A percentile compares a stretch with the other conserved stretches of the same genome.
phyloP scores from a whole-genome alignment of 2,888 invertebrate genomes.

The Amphiduros pacificus region DNA sequence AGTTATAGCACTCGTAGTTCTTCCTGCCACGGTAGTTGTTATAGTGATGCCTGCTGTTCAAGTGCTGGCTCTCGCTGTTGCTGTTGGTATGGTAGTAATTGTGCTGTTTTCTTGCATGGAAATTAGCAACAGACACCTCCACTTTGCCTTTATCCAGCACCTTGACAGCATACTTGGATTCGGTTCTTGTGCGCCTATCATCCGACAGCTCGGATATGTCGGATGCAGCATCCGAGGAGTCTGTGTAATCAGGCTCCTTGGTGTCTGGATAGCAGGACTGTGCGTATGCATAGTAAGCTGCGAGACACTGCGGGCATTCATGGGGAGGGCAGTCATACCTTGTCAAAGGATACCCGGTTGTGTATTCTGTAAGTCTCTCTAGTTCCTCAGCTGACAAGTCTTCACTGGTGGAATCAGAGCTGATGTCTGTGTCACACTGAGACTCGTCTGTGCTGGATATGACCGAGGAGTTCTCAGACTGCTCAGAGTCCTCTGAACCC shows the following conservation, averaged over 20 bases:
- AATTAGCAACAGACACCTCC: slow-evolving; percentile 27
- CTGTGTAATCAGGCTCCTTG: background rate
- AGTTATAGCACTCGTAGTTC: no score
- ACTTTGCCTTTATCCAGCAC: slow-evolving; percentile 16
- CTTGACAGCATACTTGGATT: slow-evolving; percentile 1
- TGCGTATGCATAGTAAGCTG: slow-evolving; percentile 26
- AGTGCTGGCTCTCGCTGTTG: background rate
- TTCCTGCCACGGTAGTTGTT: background rate
- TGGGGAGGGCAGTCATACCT: slow-evolving; percentile 48
- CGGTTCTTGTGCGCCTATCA: background rate
- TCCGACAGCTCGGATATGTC: slow-evolving; percentile 1
- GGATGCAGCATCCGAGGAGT: background rate
- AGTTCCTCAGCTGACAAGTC: slow-evolving; percentile 41
- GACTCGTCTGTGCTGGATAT: slow-evolving; percentile 33
- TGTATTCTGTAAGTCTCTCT: slow-evolving; percentile 45
- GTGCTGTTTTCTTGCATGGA: slow-evolving; percentile 51
- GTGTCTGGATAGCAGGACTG: background rate
- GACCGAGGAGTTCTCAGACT: slow-evolving; percentile 15
- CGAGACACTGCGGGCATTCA: slow-evolving; percentile 49
- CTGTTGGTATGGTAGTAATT: slow-evolving; percentile 9
- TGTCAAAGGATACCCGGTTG: slow-evolving; percentile 49
- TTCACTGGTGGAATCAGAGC: slow-evolving; percentile 6
- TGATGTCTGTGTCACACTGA: slow-evolving; percentile 30
- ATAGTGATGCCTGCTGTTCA: background rate
- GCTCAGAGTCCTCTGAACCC: slow-evolving; percentile 5